Evolutionary conservation across 2,888 invertebrate species (phyloP), one percentile per base, ranked within the genome.

Genomic region (Exephanes ischioxanthus): DNA sequence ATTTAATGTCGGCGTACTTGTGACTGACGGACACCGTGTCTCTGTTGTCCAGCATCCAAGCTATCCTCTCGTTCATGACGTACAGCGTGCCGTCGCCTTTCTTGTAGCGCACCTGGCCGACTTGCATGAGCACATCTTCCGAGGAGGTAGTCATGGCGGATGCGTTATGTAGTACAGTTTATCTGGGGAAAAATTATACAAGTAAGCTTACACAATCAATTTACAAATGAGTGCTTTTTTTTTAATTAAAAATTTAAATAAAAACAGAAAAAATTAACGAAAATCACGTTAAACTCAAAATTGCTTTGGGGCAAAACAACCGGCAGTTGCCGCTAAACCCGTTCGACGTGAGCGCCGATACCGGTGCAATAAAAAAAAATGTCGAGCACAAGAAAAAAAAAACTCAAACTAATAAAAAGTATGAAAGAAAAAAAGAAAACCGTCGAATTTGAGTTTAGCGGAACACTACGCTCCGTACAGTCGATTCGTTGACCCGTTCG

Each of bases 81-180:
- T 99, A 98, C 81, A 99, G 95, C 0, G 97, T 97, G 14, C 99
- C 99, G 95, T 99, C 99, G 79, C 98, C 98, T 94, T 99, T 99
- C 94, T 99, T 99, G 94, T 97, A 98, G 86, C 98, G 97, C 86
- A 99, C 99, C 94, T 98, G 96, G 88, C 97, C 96, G 90, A 99
- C 97, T 95, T 99, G 98, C 89, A 99, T 95, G 90, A 99, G 95
- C 80, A 99, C 99, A 95, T 99, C 99, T 95, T 99, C 99, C 81
- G 98, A 98, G 87, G 97, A 97, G 79, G 98, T 97, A 89, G 97
- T 97, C 97, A 97, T 97, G 92, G 92, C 93, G 92, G 90, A 89
- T 92, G 81, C 84, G 79, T 80, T 87, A 81, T 90, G 83, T 89
- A 80, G 88, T 90, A 90, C 76, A 89, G 89, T 87, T 84, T 88